Evolutionary conservation across 1,140 invertebrate species (phyloP).

Genomic region (Bombus waltoni): DNA sequence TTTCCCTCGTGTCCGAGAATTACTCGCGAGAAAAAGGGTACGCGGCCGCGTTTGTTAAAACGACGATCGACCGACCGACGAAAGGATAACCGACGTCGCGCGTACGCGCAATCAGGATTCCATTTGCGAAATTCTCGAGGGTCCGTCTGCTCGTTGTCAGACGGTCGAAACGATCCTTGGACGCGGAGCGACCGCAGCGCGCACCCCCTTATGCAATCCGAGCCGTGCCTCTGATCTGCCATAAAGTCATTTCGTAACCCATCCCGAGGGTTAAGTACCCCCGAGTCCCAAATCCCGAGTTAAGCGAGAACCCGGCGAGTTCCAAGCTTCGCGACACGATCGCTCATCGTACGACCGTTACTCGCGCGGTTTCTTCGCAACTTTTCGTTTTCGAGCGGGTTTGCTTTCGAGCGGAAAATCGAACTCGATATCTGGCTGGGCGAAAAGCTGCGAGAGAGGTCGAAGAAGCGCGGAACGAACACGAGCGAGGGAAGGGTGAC

Average conservation of each 20-base stretch:
- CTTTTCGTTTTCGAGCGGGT: no score
- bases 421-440: not conserved
- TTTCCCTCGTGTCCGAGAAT: not conserved
- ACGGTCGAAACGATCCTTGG: constrained; percentile 51
- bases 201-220: constrained; percentile 79
- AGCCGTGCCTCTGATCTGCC: constrained; percentile 81
- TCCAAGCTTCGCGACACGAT: constrained; percentile 56
- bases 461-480: not conserved
- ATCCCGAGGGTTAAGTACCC: constrained; percentile 79
- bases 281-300: constrained; percentile 77
- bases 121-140: constrained; percentile 63
- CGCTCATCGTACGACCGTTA: no score
- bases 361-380: not conserved
- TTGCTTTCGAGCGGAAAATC: not conserved
- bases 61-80: no score
- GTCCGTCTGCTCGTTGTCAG: constrained; percentile 59
- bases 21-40: not conserved
- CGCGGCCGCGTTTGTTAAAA: not conserved
- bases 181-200: constrained; percentile 28
- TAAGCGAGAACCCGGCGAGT: constrained; percentile 65
- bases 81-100: constrained; percentile 37
- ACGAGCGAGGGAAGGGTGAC: constrained; percentile 71
- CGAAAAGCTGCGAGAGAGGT: not conserved
- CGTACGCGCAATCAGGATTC: constrained; percentile 62
- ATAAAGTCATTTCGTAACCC: constrained; percentile 83